Base-by-base conservation (phyloP, 2,113 vertebrate genomes). In the Todiramphus saurophagus region DNA sequence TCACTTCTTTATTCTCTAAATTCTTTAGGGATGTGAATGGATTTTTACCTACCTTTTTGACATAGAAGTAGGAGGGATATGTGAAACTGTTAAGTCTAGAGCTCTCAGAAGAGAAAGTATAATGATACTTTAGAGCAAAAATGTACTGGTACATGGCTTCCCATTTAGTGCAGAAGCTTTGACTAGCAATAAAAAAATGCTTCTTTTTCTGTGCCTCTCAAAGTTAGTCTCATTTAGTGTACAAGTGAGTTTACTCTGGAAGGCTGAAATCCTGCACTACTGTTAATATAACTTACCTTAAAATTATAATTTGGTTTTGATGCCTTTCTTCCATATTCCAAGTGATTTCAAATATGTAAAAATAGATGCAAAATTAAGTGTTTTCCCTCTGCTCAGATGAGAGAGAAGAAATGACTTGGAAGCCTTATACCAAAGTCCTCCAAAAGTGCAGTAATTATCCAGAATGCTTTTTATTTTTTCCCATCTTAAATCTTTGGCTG, bases 81-180 rank as follows among this genome's bases (percentile, higher is more conserved):
- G 44, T 73, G 67, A 69, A 85, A 53, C 53, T 67, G 12, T 43
- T 19, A 58, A 75, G 44, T 64, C n/a, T 80, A 20, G 39, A 68
- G 7, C 25, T 82, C 13, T 94, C 33, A 39, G 11, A 8, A 35
- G 37, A 81, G 39, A 87, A 82, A 50, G 27, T 70, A 3, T 59
- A 10, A 44, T 78, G 72, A 37, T 79, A 25, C 7, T 55, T 64
- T 1, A 30, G 46, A 80, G 55, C 44, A 63, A 43, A 74, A 90
- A 7, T 9, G 0, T 56, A 27, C 48, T 35, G 35, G 27, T 68
- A 31, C 0, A 0, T 39, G 17, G 31, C 53, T 95, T 90, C 41
- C 41, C 17, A 58, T 80, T 73, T 84, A 69, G 21, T 90, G 25
- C 2, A 14, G 76, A 77, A 87, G 35, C 25, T 68, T 62, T 50